phyloP scores from a whole-genome alignment of 2,797 vertebrate species.

The Syndactyla subalaris region DNA sequence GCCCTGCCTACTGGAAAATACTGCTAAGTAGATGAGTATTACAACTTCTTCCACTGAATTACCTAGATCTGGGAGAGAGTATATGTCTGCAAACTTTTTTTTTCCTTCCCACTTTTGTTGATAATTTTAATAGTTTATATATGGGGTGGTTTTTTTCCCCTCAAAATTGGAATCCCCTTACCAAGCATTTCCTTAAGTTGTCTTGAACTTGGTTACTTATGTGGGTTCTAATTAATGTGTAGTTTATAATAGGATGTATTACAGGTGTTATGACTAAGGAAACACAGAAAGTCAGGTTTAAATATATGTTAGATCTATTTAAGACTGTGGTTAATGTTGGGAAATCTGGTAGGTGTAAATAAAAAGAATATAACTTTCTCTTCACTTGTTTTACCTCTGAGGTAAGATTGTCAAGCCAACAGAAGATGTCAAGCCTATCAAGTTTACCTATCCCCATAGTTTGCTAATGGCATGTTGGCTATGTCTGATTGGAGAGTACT shows the following conservation, averaged over 20 bases:
- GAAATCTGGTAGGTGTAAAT: not conserved
- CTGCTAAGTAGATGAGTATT: not conserved
- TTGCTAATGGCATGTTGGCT: not conserved
- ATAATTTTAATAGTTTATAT: not conserved
- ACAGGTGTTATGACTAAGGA: not conserved
- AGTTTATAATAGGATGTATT: not conserved
- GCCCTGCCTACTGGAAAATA: not conserved
- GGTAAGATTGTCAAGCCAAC: not conserved
- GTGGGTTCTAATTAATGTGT: not conserved
- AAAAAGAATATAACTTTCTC: not conserved
- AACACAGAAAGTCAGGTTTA: not conserved
- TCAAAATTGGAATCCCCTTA: not conserved
- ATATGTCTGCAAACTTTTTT: not conserved
- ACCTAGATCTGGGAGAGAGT: not conserved
- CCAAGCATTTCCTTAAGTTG: not conserved
- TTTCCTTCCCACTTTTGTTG: not conserved
- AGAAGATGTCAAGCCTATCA: not conserved
- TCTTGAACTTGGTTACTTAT: not conserved
- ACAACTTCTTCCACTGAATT: not conserved
- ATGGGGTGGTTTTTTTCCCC: not conserved
- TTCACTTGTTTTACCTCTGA: not conserved
- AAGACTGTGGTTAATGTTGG: not conserved
- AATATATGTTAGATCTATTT: not conserved
- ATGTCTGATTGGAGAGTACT: not conserved
- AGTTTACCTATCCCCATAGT: not conserved